phyloP scores from a whole-genome alignment of 2,888 invertebrate genomes.

The Gisinianus flammeolus region DNA sequence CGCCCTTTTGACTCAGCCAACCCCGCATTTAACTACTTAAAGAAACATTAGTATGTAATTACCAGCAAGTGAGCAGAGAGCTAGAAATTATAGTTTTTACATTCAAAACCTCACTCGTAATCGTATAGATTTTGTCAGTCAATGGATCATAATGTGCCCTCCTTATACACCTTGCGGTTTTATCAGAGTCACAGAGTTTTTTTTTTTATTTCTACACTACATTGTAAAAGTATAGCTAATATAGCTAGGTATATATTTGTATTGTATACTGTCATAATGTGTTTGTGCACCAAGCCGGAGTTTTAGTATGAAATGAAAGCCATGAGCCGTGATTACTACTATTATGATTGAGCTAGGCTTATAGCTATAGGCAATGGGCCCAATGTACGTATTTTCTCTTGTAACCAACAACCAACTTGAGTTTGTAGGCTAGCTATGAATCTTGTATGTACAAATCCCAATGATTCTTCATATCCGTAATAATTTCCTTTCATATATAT shows the following conservation, averaged over 20 bases:
- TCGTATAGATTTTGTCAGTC: conserved; percentile 4
- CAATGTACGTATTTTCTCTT: background rate
- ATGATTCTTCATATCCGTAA: background rate
- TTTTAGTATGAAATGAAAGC: background rate
- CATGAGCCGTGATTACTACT: background rate
- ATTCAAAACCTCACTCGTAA: background rate
- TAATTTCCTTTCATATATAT: background rate
- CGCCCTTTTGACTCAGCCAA: conserved; percentile 7
- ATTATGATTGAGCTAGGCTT: background rate
- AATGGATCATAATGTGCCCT: conserved; percentile 5
- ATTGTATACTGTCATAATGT: background rate
- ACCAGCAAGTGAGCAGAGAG: background rate
- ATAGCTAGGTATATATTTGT: background rate
- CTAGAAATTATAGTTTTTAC: background rate
- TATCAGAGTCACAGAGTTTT: background rate
- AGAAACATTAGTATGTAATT: conserved; percentile 5
- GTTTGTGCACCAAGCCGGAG: too few species aligned
- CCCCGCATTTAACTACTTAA: conserved; percentile 20
- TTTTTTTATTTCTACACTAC: background rate
- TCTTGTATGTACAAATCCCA: background rate
- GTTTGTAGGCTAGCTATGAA: background rate
- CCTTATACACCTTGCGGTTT: background rate
- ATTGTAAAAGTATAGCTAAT: background rate
- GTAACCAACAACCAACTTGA: background rate
- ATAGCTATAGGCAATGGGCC: background rate